Evolutionary conservation across 2,888 invertebrate genomes (phyloP).

Genomic region (Callinectes sapidus): DNA sequence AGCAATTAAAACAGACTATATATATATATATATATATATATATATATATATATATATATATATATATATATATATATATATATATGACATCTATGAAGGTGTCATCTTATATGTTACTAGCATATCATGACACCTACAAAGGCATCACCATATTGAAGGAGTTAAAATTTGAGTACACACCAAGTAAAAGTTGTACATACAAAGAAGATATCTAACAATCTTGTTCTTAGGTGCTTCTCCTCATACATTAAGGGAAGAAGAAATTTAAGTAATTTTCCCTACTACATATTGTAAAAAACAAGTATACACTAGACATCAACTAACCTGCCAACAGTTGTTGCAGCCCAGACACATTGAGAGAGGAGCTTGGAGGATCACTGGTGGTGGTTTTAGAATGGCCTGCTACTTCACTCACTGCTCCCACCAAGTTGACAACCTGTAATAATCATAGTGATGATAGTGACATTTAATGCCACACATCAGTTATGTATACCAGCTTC

Average conservation of each 20-base stretch:
- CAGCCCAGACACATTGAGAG: constrained; percentile 60
- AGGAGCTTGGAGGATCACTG: constrained; percentile 53
- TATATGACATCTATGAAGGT: too few relatives aligned
- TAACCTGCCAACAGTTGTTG: constrained; percentile 67
- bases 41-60: constrained; percentile 47
- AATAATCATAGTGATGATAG: background rate
- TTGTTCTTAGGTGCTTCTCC: background rate
- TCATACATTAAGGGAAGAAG: background rate
- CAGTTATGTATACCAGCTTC: background rate
- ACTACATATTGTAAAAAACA: too few relatives aligned
- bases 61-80: constrained; percentile 44
- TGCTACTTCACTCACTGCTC: constrained; percentile 57
- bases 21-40: constrained; percentile 38
- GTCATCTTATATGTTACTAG: too few relatives aligned
- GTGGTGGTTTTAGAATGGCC: constrained; percentile 54
- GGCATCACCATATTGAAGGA: too few relatives aligned
- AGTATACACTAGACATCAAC: background rate
- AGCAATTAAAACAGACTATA: too few relatives aligned
- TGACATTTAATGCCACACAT: background rate
- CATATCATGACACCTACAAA: too few relatives aligned
- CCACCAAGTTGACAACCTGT: constrained; percentile 69
- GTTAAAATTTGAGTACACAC: too few relatives aligned
- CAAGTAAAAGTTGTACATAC: background rate
- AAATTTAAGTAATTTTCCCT: background rate
- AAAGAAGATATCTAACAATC: background rate